Base-by-base conservation (phyloP, 1,140 invertebrate species). In the Rhyzopertha dominica region DNA sequence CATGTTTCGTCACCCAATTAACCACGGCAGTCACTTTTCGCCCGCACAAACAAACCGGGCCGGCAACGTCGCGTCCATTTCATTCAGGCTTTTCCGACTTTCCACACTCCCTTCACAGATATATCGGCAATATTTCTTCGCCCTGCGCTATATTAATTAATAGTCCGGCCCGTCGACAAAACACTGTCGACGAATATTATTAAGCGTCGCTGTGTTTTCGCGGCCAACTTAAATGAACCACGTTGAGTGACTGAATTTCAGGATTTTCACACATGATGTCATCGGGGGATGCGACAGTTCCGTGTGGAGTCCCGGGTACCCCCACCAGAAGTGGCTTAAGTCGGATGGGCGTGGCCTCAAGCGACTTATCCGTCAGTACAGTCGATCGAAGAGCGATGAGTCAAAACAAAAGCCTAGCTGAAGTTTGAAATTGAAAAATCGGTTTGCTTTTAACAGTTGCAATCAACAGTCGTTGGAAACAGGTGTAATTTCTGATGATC, bases 241-340 rank as follows among this genome's bases (percentile, higher is more conserved):
- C 49, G 58, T 48, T 60, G 58, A 60, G 43, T 39, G 58, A 60
- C 53, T 58, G 51, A 52, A 54, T 43, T 44, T 43, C 35, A 12
- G 42, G 23, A 51, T 58, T 60, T 60, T 60, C 58, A 60, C 58
- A 60, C 58, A 58, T 60, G 58, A 47, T 60, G 58, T 60, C 58
- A 60, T 44, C 58, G 58, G 55, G 37, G 23, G 50, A 49, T 50
- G 51, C 53, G 56, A 58, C 56, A 58, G 42, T 51, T 51, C 47
- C 43, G 44, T 43, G 38, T 38, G 56, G 53, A 58, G 42, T 51
- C 47, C 47, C 43, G 44, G 49, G 38, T 38, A 28, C 19, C 25
- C 19, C 12, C 22, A 16, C 23, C 16, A 24, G 44, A 47, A 41
- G 12, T 18, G 39, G 32, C 46, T 43, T 29, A 47, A 25, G 26